phyloP scores from a whole-genome alignment of 1,140 invertebrate species.

The Laodelphax striatellus region DNA sequence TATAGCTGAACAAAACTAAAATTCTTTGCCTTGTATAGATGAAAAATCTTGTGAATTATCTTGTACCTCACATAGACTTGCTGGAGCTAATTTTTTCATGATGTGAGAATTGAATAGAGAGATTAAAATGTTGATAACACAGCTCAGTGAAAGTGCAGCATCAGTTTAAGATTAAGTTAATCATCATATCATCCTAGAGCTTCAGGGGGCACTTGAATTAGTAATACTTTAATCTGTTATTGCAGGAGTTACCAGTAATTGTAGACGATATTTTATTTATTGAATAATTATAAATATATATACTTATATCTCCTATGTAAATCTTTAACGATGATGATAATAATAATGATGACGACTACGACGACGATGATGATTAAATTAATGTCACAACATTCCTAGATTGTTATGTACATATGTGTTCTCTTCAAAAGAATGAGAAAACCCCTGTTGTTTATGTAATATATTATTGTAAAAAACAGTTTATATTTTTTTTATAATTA shows the following conservation, averaged over 20 bases:
- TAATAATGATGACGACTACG: neutral
- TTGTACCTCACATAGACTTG: too few relatives aligned
- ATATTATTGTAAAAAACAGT: conserved; percentile 19
- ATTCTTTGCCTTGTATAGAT: too few relatives aligned
- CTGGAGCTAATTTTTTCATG: neutral
- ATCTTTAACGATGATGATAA: neutral
- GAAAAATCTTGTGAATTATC: too few relatives aligned
- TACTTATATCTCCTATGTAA: neutral
- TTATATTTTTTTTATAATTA: too few relatives aligned
- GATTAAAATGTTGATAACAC: neutral
- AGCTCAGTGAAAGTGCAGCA: neutral
- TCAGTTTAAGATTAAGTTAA: neutral
- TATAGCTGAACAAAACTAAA: too few relatives aligned
- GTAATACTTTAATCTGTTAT: conserved; percentile 17
- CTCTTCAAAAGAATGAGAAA: conserved; percentile 17
- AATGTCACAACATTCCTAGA: conserved; percentile 23
- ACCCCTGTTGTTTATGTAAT: conserved; percentile 9
- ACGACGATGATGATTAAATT: conserved; percentile 10
- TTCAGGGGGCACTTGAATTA: neutral
- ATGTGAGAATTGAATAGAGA: neutral
- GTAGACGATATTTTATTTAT: conserved; percentile 22
- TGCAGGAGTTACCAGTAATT: conserved; percentile 22
- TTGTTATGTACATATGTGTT: conserved; percentile 25
- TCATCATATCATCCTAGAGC: neutral
- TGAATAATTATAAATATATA: conserved; percentile 21